phyloP scores from a whole-genome alignment of 2,113 vertebrate species.

The Mus spicilegus region DNA sequence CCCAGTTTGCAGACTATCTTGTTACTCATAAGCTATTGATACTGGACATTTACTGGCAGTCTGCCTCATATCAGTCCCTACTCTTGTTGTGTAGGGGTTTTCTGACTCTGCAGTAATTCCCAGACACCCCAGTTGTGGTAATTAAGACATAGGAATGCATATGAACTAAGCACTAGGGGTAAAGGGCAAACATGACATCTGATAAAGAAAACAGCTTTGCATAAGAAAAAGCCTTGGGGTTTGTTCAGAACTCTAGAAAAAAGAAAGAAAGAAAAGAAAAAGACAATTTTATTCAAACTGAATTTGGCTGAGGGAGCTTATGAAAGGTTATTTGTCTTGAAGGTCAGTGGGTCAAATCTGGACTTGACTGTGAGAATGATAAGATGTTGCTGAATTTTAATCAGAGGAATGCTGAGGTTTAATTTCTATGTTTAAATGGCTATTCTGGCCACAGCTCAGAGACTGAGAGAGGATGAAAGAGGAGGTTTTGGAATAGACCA shows the following conservation, averaged over 20 bases:
- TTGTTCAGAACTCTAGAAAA: slow-evolving; percentile 3
- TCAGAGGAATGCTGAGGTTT: neutral
- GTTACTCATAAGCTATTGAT: neutral
- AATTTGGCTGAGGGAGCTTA: neutral
- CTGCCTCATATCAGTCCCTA: neutral
- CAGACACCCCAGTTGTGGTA: neutral
- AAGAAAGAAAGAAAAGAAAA: neutral
- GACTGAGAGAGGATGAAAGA: neutral
- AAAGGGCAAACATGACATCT: neutral
- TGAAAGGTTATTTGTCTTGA: neutral
- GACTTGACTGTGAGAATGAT: neutral
- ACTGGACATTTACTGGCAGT: neutral
- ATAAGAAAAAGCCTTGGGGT: neutral
- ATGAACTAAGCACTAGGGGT: neutral
- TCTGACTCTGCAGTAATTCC: neutral
- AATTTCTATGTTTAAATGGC: neutral
- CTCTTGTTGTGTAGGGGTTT: neutral
- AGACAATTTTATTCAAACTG: neutral
- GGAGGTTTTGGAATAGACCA: neutral
- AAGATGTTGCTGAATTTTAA: slow-evolving; percentile 10
- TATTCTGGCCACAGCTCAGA: neutral
- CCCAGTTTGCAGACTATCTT: neutral
- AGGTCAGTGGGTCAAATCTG: neutral
- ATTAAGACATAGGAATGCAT: neutral
- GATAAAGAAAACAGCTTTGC: neutral